Conservation (phyloP, 2,113 vertebrate species). For the Sterrhoptilus dennistouni region DNA sequence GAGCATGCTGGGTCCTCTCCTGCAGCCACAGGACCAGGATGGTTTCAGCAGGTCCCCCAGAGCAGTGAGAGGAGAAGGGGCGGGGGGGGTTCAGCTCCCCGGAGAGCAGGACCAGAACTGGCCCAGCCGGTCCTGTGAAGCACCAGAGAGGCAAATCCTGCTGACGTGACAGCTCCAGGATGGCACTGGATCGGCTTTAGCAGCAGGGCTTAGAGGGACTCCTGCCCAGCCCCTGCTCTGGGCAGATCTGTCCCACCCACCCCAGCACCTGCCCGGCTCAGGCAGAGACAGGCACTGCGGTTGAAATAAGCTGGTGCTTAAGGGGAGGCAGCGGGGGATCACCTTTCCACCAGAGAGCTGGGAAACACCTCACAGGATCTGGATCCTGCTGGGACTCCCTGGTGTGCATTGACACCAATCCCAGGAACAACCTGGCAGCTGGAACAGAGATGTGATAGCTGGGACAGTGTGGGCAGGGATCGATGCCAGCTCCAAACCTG, state of each 20-base stretch:
- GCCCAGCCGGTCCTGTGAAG: background rate
- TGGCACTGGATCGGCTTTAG: fast-evolving
- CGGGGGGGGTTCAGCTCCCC: background rate
- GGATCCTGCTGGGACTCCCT: background rate
- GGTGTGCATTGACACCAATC: fast-evolving
- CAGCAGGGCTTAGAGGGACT: background rate
- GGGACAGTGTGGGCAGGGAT: background rate
- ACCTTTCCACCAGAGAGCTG: background rate
- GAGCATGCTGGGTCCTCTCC: background rate
- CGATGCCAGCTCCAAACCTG: background rate
- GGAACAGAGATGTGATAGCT: fast-evolving
- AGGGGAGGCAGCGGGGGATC: background rate
- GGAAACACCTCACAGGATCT: background rate
- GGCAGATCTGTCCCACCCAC: background rate
- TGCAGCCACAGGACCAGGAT: background rate
- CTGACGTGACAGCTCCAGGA: background rate
- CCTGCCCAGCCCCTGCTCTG: background rate
- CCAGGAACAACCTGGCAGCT: background rate
- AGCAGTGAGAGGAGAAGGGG: background rate
- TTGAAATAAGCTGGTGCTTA: background rate
- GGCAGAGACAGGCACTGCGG: background rate
- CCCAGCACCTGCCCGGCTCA: background rate
- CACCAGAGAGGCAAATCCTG: background rate
- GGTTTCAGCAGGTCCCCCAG: background rate
- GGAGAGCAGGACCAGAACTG: background rate